Evolutionary conservation across 1,140 invertebrate species (phyloP), one percentile per base, ranked within the genome.

Genomic region (Charaxes varanes): DNA sequence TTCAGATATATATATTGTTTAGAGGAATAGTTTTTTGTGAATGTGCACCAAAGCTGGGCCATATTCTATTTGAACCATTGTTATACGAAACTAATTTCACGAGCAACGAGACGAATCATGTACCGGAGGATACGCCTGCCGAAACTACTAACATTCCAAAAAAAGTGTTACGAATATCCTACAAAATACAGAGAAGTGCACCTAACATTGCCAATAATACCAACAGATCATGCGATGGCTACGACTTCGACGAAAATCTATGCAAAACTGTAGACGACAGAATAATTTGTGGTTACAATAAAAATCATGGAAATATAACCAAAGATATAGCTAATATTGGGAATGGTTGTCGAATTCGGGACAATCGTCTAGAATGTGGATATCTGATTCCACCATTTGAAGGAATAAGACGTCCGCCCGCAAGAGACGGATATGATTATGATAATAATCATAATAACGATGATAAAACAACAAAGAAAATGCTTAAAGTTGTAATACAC

Each of bases 331-430:
- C 33, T 3, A 37, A 70, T 27, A 13, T 65, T 8, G 56, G 51
- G 11, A 62, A 70, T 35, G 69, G 55, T 3, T 79, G 74, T 48
- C 44, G 47, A 6, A 40, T 57, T 11, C 59, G 65, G 3, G 57
- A 49, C 15, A 55, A 64, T 12, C 72, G 72, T 59, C 46, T 79
- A 26, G 74, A 79, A 61, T 79, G 74, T 52, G 74, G 71, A 4
- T 79, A 79, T 48, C 35, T 57, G 34, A 34, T 23, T 4, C 48
- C 41, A 4, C 58, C 58, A 12, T 62, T 59, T 44, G 35, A 27
- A 18, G 34, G 44, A 32, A 19, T 31, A 1, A 57, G 56, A 50
- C 53, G 54, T 5, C 57, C 55, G 2, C 43, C 56, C 10, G 44
- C 31, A 28, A 33, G 47, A 15, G 31, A 41, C 4, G 18, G 24